Evolutionary conservation across 2,797 vertebrate genomes (phyloP).

Genomic region (Falco columbarius): DNA sequence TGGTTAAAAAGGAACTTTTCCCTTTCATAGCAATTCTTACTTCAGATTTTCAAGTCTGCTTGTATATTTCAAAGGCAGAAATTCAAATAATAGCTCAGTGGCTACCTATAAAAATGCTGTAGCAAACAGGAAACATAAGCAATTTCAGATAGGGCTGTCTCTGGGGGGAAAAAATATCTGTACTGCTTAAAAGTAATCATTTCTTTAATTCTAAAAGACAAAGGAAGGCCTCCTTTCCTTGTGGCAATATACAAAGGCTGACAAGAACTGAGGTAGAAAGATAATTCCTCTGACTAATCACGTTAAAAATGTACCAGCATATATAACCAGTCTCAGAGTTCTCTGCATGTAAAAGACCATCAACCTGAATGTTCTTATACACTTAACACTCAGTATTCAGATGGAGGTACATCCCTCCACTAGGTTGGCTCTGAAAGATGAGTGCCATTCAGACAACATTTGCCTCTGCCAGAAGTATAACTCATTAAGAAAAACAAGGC

Average conservation of each 20-base stretch:
- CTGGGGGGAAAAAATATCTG: not conserved
- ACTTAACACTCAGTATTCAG: not conserved
- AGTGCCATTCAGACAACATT: not conserved
- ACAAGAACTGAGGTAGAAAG: not conserved
- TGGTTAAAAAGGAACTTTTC: not conserved
- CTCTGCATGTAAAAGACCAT: not conserved
- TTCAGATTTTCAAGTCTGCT: not conserved
- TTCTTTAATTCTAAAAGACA: not conserved
- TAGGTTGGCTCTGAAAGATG: not conserved
- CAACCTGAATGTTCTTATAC: not conserved
- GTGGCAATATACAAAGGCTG: not conserved
- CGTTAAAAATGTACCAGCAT: not conserved
- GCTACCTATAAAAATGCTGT: not conserved
- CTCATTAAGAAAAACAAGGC: not conserved
- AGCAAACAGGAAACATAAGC: not conserved
- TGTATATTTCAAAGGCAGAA: not conserved
- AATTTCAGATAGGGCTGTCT: not conserved
- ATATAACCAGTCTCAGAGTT: not conserved
- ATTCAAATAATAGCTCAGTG: not conserved
- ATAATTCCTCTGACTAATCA: not conserved
- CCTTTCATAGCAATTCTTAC: not conserved
- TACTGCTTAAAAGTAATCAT: not conserved
- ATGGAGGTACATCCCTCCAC: accelerated
- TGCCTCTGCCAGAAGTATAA: not conserved
- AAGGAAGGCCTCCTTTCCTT: not conserved